These are phyloP conservation scores for Beaufortia kweichowensis DNA, from an alignment of 2,113 vertebrate species.

Conservation along the genomic window DNA sequence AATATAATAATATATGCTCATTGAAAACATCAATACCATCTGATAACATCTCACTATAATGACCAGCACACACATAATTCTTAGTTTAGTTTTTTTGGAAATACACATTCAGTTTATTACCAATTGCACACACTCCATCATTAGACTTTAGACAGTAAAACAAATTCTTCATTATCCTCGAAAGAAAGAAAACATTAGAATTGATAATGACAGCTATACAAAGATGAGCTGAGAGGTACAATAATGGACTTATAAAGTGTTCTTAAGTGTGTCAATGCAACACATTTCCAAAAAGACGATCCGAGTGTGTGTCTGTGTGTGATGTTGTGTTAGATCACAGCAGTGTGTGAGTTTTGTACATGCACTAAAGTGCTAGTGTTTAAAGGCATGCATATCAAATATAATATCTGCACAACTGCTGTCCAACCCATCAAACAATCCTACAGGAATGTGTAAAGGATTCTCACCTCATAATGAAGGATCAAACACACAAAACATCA, in stretches of 20 bases:
- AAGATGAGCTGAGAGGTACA: constrained; percentile 79
- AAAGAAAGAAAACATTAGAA: constrained; percentile 61
- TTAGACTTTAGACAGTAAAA: constrained; percentile 74
- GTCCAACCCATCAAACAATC: constrained; percentile 48
- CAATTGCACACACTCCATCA: constrained; percentile 71
- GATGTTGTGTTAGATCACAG: constrained; percentile 67
- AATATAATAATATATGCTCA: too few species aligned
- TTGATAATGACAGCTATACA: constrained; percentile 79
- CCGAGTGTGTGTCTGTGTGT: constrained; percentile 23
- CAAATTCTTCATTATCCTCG: constrained; percentile 66
- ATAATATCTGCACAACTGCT: constrained; percentile 77
- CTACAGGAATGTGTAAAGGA: not conserved
- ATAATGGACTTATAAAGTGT: constrained; percentile 83
- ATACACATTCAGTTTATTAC: constrained; percentile 79
- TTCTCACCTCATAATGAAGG: not conserved
- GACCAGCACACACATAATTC: too few species aligned
- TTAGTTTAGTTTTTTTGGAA: constrained; percentile 61
- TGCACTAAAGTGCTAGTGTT: constrained; percentile 91
- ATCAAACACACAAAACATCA: not conserved
- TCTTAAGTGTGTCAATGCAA: constrained; percentile 73
- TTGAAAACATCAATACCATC: too few species aligned
- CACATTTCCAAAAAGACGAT: constrained; percentile 75
- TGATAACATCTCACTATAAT: too few species aligned
- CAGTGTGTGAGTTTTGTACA: constrained; percentile 79
- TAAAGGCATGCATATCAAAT: constrained; percentile 84